Percentiles rank a stretch among this genome's conserved stretches.
phyloP scores from a whole-genome alignment of 1,140 invertebrate species.

The Diabrotica undecimpunctata region DNA sequence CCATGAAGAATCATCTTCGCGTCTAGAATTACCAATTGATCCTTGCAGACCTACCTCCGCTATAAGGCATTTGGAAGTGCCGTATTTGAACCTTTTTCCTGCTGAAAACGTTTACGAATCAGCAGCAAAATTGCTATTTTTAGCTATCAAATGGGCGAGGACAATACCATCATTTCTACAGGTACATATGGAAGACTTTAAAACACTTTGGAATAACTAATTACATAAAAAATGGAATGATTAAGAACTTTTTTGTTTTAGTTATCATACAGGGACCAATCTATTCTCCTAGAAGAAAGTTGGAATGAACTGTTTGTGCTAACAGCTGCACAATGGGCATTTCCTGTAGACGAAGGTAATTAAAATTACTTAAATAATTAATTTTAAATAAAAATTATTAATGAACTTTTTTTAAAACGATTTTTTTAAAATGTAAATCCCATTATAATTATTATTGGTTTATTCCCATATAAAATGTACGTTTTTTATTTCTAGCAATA shows the following conservation, averaged over 20 bases:
- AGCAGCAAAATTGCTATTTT: slow-evolving; percentile 72
- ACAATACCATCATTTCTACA: slow-evolving; percentile 72
- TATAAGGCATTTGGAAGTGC: slow-evolving; percentile 35
- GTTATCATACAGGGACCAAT: slow-evolving; percentile 69
- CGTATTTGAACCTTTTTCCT: slow-evolving; percentile 47
- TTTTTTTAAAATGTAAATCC: too few species aligned
- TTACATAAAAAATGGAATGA: too few species aligned
- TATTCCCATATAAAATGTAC: neutral
- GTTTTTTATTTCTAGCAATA: slow-evolving; percentile 34
- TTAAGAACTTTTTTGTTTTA: slow-evolving; percentile 32
- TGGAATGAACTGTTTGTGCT: slow-evolving; percentile 85
- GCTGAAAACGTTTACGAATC: slow-evolving; percentile 68
- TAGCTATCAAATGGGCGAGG: slow-evolving; percentile 73
- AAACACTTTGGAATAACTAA: too few species aligned
- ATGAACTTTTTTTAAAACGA: too few species aligned
- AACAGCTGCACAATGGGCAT: slow-evolving; percentile 74
- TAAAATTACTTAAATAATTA: slow-evolving; percentile 14
- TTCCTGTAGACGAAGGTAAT: slow-evolving; percentile 69
- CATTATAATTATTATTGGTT: neutral
- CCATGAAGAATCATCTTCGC: slow-evolving; percentile 14
- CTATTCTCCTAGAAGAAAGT: slow-evolving; percentile 67
- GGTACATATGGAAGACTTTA: too few species aligned
- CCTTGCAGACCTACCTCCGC: slow-evolving; percentile 19
- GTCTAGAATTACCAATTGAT: slow-evolving; percentile 41
- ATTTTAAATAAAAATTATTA: slow-evolving; percentile 8